Evolutionary conservation across 1,140 invertebrate genomes (phyloP).

Genomic region (Druon quercuslanigerum): DNA sequence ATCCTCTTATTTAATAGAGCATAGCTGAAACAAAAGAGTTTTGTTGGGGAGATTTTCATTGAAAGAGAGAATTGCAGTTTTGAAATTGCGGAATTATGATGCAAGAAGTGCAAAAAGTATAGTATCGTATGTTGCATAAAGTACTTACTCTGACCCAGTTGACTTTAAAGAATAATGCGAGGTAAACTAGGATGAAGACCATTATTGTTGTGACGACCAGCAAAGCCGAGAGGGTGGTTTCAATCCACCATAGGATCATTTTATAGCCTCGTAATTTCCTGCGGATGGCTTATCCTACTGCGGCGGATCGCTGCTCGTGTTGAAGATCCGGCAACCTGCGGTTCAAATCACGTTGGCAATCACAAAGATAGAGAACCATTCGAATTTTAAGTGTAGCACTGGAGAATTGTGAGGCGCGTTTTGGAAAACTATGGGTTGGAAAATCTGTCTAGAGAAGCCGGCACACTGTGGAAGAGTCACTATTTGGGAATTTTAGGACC

Average conservation of each 20-base stretch:
- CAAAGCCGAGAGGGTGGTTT: slow-evolving; percentile 9
- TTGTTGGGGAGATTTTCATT: too few species aligned
- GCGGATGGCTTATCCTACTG: neutral
- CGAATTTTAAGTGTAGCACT: neutral
- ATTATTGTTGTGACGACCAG: neutral
- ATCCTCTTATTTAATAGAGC: too few species aligned
- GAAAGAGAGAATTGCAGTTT: too few species aligned
- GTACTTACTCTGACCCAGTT: slow-evolving; percentile 11
- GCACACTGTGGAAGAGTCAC: too few species aligned
- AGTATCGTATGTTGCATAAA: neutral
- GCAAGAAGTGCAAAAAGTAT: too few species aligned
- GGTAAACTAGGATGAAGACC: slow-evolving; percentile 2
- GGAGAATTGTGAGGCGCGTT: too few species aligned
- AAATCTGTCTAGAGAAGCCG: too few species aligned
- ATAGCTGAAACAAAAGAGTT: too few species aligned
- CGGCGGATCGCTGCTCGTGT: neutral
- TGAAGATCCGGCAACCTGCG: neutral
- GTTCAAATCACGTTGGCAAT: neutral
- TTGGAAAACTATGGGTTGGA: too few species aligned
- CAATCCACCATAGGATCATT: slow-evolving; percentile 39
- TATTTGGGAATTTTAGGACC: too few species aligned
- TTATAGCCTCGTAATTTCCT: slow-evolving; percentile 15
- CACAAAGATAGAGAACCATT: neutral
- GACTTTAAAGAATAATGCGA: slow-evolving; percentile 13
- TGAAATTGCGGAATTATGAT: too few species aligned